These are phyloP conservation scores for Pseudococcus viburni DNA, from an alignment of 2,888 invertebrate genomes.

Conservation along the genomic window DNA sequence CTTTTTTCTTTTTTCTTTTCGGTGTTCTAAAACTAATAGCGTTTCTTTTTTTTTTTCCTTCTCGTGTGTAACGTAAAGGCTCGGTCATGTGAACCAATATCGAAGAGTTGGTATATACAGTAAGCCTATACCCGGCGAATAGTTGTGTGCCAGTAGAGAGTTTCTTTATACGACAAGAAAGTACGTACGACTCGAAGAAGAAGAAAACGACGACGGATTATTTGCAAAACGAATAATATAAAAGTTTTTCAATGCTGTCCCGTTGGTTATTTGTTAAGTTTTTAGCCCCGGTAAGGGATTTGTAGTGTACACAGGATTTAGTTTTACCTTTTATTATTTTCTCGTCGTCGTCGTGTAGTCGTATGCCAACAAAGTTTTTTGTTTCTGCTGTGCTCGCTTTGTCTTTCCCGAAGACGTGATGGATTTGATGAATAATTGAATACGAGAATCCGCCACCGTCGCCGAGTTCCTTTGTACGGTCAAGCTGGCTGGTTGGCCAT, in stretches of 20 bases:
- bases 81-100: slow-evolving; percentile 44
- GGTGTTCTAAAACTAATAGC: slow-evolving; percentile 41
- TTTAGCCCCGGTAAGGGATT: slow-evolving; percentile 50
- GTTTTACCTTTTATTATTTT: slow-evolving; percentile 54
- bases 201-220: slow-evolving; percentile 37
- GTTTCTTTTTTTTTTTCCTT: slow-evolving; percentile 1
- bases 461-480: neutral
- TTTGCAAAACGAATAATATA: slow-evolving; percentile 56
- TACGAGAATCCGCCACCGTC: neutral
- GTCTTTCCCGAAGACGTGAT: slow-evolving; percentile 24
- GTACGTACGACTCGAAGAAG: neutral
- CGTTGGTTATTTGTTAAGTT: slow-evolving; percentile 54
- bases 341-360: neutral
- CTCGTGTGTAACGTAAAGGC: slow-evolving; percentile 1
- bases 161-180: slow-evolving; percentile 22
- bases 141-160: neutral
- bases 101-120: neutral
- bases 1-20: neutral
- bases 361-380: slow-evolving; percentile 19
- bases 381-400: neutral
- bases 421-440: slow-evolving; percentile 54
- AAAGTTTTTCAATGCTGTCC: slow-evolving; percentile 60
- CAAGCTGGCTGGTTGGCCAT: neutral
- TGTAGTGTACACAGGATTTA: slow-evolving; percentile 45
- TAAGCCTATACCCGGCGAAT: neutral